phyloP scores from a whole-genome alignment of 2,113 vertebrate species.

The Kryptolebias marmoratus region DNA sequence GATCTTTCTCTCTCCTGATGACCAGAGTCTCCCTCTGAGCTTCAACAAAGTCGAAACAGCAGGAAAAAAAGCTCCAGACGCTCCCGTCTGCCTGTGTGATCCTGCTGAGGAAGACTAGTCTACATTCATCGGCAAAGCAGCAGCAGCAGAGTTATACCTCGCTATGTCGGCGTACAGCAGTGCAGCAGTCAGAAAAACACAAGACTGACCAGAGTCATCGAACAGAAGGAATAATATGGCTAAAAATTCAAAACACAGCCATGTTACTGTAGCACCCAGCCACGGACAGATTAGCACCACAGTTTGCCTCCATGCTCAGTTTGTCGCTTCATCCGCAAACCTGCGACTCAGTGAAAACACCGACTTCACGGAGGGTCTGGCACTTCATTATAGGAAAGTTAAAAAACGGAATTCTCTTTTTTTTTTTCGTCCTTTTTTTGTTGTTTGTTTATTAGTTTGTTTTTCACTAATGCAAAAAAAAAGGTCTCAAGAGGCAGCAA shows the following conservation, averaged over 20 bases:
- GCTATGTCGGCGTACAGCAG: conserved; percentile 67
- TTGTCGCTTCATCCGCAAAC: conserved; percentile 60
- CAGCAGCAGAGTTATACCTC: conserved; percentile 73
- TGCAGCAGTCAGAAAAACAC: conserved; percentile 62
- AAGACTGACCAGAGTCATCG: conserved; percentile 61
- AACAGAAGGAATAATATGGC: conserved; percentile 72
- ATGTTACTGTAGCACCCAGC: conserved; percentile 73
- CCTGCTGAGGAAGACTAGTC: conserved; percentile 80
- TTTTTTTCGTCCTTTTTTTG: conserved; percentile 16
- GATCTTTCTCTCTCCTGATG: conserved; percentile 56
- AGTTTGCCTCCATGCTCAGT: conserved; percentile 71
- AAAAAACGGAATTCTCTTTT: conserved; percentile 57
- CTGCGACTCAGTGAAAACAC: conserved; percentile 65
- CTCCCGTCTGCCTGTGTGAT: conserved; percentile 54
- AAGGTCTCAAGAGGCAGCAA: conserved; percentile 57
- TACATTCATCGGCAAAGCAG: conserved; percentile 84
- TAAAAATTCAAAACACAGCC: conserved; percentile 68
- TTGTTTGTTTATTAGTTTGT: not conserved
- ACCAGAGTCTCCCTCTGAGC: conserved; percentile 47
- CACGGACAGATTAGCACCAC: conserved; percentile 76
- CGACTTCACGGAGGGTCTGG: conserved; percentile 75
- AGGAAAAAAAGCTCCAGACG: conserved; percentile 55
- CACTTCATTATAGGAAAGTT: conserved; percentile 75
- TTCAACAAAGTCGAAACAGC: conserved; percentile 38
- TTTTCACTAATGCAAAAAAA: conserved; percentile 37